Base-by-base conservation (phyloP, 2,888 invertebrate genomes). In the Agapostemon virescens region DNA sequence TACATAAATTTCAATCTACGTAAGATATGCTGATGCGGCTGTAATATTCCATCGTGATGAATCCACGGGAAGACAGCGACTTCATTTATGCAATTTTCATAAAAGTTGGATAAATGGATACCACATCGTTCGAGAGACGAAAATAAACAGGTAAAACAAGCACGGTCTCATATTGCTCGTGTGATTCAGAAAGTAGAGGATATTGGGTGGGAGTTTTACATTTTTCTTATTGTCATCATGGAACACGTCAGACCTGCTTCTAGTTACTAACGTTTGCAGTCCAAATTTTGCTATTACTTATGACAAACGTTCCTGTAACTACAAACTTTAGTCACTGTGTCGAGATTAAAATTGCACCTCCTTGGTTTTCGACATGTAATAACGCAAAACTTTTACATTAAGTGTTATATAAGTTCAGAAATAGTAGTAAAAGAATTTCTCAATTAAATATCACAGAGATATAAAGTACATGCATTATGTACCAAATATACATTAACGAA, bases 91-190 rank as follows among this genome's bases (percentile, higher is more conserved):
- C 30, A 30, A 30, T 58, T 58, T 30, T 30, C 58, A 30, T 58
- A 58, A 58, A 58, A 58, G 58, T 58, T 58, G 58, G 58, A 58
- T 58, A 20, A 58, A 58, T 58, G 58, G 58, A 58, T 58, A 58
- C 30, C 58, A 30, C 58, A 58, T 58, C 58, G 58, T 30, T 58
- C 30, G 9, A 58, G 17, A 30, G 30, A 30, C 30, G 20, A 30
- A 58, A 58, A 58, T 58, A 58, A 58, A 30, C 58, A 17, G 17
- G 20, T 9, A 30, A 7, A 3, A 20, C 20, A 2, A 30, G 45
- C 55, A 11, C 26, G 58, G 30, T 30, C 58, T 58, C 17, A 3
- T 9, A 30, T 30, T 58, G 58, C 30, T 20, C 30, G 30, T 20
- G 6, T 30, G 58, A 30, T 3, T 58, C 58, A 30, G 30, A 58